A percentile compares a stretch with the other conserved stretches of the same genome.
Conservation (phyloP, 2,797 vertebrate species). For the Carapus acus region DNA sequence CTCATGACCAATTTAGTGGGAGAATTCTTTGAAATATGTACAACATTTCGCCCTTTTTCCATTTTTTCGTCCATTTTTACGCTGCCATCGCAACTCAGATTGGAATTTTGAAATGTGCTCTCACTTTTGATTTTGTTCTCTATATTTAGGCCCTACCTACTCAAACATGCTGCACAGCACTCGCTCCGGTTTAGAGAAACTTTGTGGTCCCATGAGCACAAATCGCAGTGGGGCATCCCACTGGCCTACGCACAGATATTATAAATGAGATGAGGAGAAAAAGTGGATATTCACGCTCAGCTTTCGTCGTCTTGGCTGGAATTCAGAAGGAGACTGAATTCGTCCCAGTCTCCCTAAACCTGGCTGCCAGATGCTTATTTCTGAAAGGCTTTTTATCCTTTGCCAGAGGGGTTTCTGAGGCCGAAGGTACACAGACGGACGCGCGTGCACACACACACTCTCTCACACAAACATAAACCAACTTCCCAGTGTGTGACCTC, state of each 20-base stretch:
- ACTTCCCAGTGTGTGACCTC: neutral
- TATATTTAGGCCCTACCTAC: too few species aligned
- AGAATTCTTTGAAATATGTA: too few species aligned
- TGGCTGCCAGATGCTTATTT: conserved; percentile 58
- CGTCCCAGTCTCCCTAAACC: conserved; percentile 23
- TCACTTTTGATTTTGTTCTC: neutral
- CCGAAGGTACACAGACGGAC: conserved; percentile 19
- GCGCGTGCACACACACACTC: conserved; percentile 6
- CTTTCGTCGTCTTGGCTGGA: conserved; percentile 9
- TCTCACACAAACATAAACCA: too few species aligned
- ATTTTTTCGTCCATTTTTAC: neutral
- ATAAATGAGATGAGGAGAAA: neutral
- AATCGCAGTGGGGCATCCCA: conserved; percentile 6
- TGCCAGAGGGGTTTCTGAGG: conserved; percentile 20
- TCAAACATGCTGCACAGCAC: conserved; percentile 4
- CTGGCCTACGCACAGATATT: conserved; percentile 11
- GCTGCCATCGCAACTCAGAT: neutral
- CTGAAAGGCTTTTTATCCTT: conserved; percentile 28
- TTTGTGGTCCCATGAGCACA: neutral
- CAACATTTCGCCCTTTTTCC: conserved; percentile 11
- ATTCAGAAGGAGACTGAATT: conserved; percentile 35
- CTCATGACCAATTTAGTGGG: too few species aligned
- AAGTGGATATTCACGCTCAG: neutral
- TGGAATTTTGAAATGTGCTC: conserved; percentile 15
- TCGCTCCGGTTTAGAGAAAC: conserved; percentile 1